These are phyloP conservation scores for Ctenicera cuprea DNA, from an alignment of 2,888 invertebrate species.

Conservation along the genomic window DNA sequence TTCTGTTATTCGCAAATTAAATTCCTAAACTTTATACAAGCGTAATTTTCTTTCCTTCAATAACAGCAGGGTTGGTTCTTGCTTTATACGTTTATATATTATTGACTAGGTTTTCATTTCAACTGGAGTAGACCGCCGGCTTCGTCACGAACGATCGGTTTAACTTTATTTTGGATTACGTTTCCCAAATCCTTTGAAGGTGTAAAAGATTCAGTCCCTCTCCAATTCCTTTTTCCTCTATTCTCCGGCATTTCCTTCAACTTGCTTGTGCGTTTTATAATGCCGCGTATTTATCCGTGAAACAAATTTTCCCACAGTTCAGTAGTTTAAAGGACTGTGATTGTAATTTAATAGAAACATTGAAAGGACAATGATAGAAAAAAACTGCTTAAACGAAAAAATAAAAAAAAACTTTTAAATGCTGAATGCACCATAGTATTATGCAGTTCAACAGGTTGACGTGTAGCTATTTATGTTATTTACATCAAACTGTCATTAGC, in stretches of 20 bases:
- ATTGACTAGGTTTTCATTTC: conserved; percentile 20
- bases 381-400: too few species aligned
- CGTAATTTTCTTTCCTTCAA: background rate
- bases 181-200: conserved; percentile 22
- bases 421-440: too few species aligned
- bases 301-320: background rate
- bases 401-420: too few species aligned
- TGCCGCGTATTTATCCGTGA: conserved; percentile 4
- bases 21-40: conserved; percentile 4
- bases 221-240: conserved; percentile 1
- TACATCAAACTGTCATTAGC: too few species aligned
- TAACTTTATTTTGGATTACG: conserved; percentile 28
- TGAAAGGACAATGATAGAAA: too few species aligned
- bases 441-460: too few species aligned
- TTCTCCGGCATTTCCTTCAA: background rate
- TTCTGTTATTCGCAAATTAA: background rate
- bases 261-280: conserved; percentile 6
- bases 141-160: conserved; percentile 16
- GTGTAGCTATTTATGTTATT: too few species aligned
- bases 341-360: too few species aligned
- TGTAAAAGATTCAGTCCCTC: conserved; percentile 20
- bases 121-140: conserved; percentile 3
- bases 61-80: background rate
- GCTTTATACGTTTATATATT: conserved; percentile 12
- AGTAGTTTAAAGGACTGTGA: background rate